These are phyloP conservation scores for Ecliptopera silaceata DNA, from an alignment of 2,888 invertebrate genomes.

Conservation along the genomic window DNA sequence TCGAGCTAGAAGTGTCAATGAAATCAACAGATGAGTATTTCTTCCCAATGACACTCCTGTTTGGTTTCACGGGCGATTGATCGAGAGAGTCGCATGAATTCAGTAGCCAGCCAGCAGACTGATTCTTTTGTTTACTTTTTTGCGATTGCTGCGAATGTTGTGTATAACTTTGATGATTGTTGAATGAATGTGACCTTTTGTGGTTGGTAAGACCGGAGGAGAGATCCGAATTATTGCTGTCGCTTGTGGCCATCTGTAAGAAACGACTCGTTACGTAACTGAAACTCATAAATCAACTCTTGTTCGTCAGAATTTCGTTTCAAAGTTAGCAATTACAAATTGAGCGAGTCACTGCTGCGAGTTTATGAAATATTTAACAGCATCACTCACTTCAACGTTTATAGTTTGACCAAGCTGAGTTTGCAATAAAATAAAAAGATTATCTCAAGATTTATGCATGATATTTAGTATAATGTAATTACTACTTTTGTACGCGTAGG, in stretches of 20 bases:
- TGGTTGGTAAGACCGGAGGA: slow-evolving; percentile 83
- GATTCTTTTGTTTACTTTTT: slow-evolving; percentile 85
- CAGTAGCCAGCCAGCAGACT: slow-evolving; percentile 78
- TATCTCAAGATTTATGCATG: too few species aligned
- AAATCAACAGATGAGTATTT: slow-evolving; percentile 83
- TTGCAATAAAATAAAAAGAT: too few species aligned
- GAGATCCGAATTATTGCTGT: slow-evolving; percentile 78
- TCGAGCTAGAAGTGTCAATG: slow-evolving; percentile 80
- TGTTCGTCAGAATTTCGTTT: slow-evolving; percentile 35
- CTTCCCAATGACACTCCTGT: slow-evolving; percentile 81
- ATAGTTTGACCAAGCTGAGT: too few species aligned
- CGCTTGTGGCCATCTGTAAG: slow-evolving; percentile 85
- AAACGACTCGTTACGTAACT: slow-evolving; percentile 34
- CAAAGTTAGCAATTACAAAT: slow-evolving; percentile 37
- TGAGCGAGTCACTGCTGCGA: slow-evolving; percentile 38
- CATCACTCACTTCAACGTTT: slow-evolving; percentile 47
- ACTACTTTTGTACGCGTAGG: too few species aligned
- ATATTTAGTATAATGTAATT: too few species aligned
- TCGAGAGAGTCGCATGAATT: slow-evolving; percentile 79
- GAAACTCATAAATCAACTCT: slow-evolving; percentile 37
- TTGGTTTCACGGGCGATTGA: slow-evolving; percentile 70
- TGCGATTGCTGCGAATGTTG: slow-evolving; percentile 84
- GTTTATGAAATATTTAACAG: slow-evolving; percentile 46
- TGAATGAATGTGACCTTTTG: slow-evolving; percentile 87
- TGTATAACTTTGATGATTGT: slow-evolving; percentile 87